Evolutionary conservation across 1,140 invertebrate species (phyloP).

Genomic region (Papilio dardanus): DNA sequence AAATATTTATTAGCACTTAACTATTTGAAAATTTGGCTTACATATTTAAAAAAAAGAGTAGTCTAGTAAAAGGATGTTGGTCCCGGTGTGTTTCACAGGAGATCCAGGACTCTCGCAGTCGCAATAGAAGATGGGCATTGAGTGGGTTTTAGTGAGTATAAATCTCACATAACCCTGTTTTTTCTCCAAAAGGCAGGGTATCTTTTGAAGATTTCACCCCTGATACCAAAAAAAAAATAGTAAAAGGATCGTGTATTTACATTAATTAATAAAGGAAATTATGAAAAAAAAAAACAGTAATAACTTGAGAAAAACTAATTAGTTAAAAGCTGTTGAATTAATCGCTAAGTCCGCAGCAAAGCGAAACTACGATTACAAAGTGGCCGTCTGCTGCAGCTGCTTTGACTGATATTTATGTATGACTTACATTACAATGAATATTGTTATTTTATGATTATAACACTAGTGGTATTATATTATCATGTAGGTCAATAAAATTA

Average conservation of each 20-base stretch:
- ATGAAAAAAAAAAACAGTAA: background rate
- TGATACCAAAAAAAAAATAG: too few relatives aligned
- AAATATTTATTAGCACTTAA: background rate
- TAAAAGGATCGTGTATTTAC: too few relatives aligned
- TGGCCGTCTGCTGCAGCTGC: constrained; percentile 6
- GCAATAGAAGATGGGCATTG: too few relatives aligned
- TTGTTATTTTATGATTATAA: background rate
- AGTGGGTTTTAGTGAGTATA: too few relatives aligned
- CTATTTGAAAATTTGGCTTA: background rate
- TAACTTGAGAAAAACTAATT: constrained; percentile 1
- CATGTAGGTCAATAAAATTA: too few relatives aligned
- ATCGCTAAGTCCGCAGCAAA: constrained; percentile 4
- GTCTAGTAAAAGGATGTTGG: too few relatives aligned
- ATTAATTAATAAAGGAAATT: background rate
- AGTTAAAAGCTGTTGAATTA: background rate
- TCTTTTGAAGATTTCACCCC: too few relatives aligned
- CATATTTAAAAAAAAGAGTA: background rate
- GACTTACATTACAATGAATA: background rate
- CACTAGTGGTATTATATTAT: too few relatives aligned
- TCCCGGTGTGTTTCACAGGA: too few relatives aligned
- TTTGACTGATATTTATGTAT: constrained; percentile 6
- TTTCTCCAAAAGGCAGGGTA: too few relatives aligned
- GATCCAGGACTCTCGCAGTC: too few relatives aligned
- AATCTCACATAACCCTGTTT: too few relatives aligned
- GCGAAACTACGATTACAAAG: constrained; percentile 13